phyloP scores from a whole-genome alignment of 2,888 invertebrate genomes.

The Allygus modestus region DNA sequence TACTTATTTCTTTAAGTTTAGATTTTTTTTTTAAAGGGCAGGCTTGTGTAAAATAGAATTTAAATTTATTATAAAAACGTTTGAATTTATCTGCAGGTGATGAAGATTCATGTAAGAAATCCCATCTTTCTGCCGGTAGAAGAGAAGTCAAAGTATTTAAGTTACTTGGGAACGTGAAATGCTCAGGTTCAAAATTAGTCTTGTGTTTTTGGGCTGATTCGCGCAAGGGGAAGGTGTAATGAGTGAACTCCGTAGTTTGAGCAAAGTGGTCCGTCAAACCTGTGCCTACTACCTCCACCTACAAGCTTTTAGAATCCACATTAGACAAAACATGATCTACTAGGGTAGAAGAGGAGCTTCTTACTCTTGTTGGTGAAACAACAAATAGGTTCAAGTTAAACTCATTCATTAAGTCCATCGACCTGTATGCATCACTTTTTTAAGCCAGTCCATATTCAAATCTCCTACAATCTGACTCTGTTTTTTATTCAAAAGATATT shows the following conservation, averaged over 20 bases:
- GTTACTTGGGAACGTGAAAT: not conserved
- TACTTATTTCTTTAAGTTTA: not conserved
- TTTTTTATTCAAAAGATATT: slow-evolving; percentile 1
- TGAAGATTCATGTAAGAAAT: not conserved
- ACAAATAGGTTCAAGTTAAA: slow-evolving; percentile 17
- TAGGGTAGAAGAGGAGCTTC: not conserved
- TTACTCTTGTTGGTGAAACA: slow-evolving; percentile 7
- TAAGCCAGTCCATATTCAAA: slow-evolving; percentile 37
- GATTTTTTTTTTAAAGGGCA: slow-evolving; percentile 1
- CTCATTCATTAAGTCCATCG: slow-evolving; percentile 33
- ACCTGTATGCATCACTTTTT: not conserved
- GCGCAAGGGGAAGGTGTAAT: not conserved
- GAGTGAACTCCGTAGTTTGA: not conserved
- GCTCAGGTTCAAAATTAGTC: not conserved
- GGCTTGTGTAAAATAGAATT: not conserved
- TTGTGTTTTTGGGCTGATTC: not conserved
- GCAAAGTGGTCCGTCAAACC: slow-evolving; percentile 37
- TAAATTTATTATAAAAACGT: not conserved
- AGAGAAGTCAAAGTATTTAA: too few species aligned
- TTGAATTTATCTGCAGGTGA: not conserved
- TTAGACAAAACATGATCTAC: slow-evolving; percentile 37
- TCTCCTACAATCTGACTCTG: slow-evolving; percentile 24
- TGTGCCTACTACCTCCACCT: slow-evolving; percentile 27
- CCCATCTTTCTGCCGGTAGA: slow-evolving; percentile 1
- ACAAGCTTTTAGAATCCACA: not conserved